A percentile compares a stretch with the other conserved stretches of the same genome.
These are phyloP conservation scores for Heliconius charithonia DNA, from an alignment of 2,888 invertebrate genomes.

Conservation along the genomic window DNA sequence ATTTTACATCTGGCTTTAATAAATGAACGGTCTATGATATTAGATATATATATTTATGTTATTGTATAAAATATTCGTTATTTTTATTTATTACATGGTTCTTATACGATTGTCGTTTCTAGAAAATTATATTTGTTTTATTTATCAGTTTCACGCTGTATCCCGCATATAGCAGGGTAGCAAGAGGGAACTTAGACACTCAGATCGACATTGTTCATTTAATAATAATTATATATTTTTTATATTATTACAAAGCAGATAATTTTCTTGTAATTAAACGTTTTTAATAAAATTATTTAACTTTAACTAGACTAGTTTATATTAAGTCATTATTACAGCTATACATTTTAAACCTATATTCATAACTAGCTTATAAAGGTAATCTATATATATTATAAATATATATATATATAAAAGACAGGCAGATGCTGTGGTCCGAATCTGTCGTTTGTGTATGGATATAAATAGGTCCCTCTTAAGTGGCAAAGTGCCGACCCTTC, in stretches of 20 bases:
- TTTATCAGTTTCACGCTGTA: background rate
- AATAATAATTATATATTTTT: background rate
- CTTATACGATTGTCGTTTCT: background rate
- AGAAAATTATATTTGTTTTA: background rate
- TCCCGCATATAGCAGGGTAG: too few species aligned
- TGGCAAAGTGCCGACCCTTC: conserved; percentile 78
- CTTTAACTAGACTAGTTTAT: too few species aligned
- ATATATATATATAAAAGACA: conserved; percentile 33
- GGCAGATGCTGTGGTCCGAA: conserved; percentile 70
- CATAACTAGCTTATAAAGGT: background rate
- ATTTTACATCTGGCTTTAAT: conserved; percentile 73
- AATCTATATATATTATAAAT: conserved; percentile 8
- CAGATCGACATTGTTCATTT: too few species aligned
- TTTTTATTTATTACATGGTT: too few species aligned
- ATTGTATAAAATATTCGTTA: background rate
- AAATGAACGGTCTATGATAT: conserved; percentile 59
- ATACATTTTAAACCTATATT: background rate
- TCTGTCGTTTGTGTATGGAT: conserved; percentile 66
- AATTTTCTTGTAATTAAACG: background rate
- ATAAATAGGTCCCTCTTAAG: conserved; percentile 81
- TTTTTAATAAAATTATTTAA: background rate
- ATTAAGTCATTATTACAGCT: too few species aligned
- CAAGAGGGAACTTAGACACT: too few species aligned
- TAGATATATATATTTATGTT: conserved; percentile 17
- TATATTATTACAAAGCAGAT: background rate